A percentile compares a stretch with the other conserved stretches of the same genome.
Evolutionary conservation across 2,797 vertebrate species (phyloP).

Genomic region (Allobates femoralis): DNA sequence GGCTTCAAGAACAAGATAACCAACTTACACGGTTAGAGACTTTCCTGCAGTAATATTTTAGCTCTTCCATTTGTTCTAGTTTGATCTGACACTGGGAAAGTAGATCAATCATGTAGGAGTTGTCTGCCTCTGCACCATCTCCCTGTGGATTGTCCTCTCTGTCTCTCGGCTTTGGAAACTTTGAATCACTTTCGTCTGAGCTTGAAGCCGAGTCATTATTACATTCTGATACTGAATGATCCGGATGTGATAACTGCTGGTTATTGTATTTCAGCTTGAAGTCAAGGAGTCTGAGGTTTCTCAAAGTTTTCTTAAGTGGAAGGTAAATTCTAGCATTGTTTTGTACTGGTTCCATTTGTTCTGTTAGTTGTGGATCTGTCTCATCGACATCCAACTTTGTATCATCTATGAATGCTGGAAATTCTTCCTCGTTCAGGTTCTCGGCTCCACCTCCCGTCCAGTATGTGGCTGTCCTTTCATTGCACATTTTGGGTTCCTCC

Average conservation of each 20-base stretch:
- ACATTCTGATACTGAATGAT: conserved; percentile 9
- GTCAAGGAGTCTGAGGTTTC: conserved; percentile 55
- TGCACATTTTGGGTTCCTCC: conserved; percentile 57
- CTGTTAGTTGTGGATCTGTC: not conserved
- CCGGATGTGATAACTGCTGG: conserved; percentile 45
- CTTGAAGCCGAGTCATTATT: conserved; percentile 51
- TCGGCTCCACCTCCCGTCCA: conserved; percentile 48
- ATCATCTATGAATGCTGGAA: not conserved
- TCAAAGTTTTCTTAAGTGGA: conserved; percentile 56
- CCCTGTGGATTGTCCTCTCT: not conserved
- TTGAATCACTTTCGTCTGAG: conserved; percentile 56
- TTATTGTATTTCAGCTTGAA: conserved; percentile 54
- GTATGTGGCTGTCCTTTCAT: conserved; percentile 54
- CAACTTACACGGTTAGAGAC: conserved; percentile 66
- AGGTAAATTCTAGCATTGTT: conserved; percentile 45
- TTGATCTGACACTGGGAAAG: conserved; percentile 68
- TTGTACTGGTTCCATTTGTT: not conserved
- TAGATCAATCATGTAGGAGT: conserved; percentile 60
- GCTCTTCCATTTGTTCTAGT: conserved; percentile 68
- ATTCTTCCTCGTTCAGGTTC: not conserved
- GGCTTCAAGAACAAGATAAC: not conserved
- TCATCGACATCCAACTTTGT: not conserved
- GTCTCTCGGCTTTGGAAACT: not conserved
- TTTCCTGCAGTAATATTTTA: conserved; percentile 64
- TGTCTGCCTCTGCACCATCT: not conserved